phyloP scores from a whole-genome alignment of 2,797 vertebrate species.

The Mycteria americana region DNA sequence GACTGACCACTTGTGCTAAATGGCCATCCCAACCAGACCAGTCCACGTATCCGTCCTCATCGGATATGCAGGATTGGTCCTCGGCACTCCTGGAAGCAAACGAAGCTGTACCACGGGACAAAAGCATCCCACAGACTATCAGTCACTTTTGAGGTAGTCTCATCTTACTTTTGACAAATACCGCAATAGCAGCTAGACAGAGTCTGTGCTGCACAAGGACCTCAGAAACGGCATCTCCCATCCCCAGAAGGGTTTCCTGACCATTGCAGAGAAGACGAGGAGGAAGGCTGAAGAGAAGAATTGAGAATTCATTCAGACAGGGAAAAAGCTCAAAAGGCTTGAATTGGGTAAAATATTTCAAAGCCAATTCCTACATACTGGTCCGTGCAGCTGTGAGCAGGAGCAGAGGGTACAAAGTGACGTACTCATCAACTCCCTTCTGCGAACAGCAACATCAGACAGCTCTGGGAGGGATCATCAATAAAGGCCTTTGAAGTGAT shows the following conservation, averaged over 20 bases:
- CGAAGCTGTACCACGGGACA: rapidly evolving
- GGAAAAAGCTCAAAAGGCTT: background rate
- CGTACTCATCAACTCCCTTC: background rate
- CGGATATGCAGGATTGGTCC: background rate
- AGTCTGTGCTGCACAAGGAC: background rate
- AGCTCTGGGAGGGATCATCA: background rate
- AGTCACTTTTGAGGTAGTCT: background rate
- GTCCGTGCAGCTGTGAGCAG: background rate
- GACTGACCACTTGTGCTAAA: background rate
- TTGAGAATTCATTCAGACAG: background rate
- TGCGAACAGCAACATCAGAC: background rate
- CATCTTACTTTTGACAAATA: background rate
- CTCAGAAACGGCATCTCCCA: background rate
- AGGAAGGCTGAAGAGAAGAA: background rate
- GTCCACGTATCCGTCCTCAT: rapidly evolving
- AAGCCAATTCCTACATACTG: background rate
- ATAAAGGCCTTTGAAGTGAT: background rate
- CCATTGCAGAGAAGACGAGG: background rate
- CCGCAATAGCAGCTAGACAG: background rate
- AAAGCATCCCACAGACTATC: background rate
- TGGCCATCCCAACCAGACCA: background rate
- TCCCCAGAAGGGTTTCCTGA: background rate
- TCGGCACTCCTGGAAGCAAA: background rate
- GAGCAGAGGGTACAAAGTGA: background rate
- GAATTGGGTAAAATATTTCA: background rate